Evolutionary conservation across 1,140 invertebrate species (phyloP).

Genomic region (Arion vulgaris): DNA sequence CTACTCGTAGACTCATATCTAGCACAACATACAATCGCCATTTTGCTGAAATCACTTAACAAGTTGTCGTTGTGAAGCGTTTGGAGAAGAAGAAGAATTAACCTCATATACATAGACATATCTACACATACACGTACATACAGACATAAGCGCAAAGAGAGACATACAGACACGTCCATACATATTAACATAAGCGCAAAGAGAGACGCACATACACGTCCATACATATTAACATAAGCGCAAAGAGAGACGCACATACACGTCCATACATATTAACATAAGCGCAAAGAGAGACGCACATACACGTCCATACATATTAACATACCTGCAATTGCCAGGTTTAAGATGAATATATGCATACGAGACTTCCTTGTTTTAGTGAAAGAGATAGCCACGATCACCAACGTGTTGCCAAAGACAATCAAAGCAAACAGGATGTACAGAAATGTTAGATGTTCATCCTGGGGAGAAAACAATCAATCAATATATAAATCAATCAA

Average conservation of each 20-base stretch:
- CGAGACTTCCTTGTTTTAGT: slow-evolving; percentile 87
- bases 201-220: too few species aligned
- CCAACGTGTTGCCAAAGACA: slow-evolving; percentile 89
- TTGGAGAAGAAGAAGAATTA: too few species aligned
- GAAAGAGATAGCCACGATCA: slow-evolving; percentile 86
- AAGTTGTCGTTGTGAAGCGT: too few species aligned
- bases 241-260: background rate
- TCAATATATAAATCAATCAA: too few species aligned
- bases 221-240: background rate
- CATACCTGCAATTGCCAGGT: slow-evolving; percentile 90
- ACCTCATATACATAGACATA: slow-evolving; percentile 20
- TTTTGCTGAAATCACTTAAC: too few species aligned
- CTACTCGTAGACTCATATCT: too few species aligned
- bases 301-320: background rate
- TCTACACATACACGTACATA: slow-evolving; percentile 14
- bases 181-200: too few species aligned
- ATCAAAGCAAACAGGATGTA: slow-evolving; percentile 91
- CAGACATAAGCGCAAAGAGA: background rate
- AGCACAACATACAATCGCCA: too few species aligned
- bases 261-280: background rate
- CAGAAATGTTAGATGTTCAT: slow-evolving; percentile 89
- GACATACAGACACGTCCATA: too few species aligned
- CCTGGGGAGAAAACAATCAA: slow-evolving; percentile 79
- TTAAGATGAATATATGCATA: slow-evolving; percentile 98
- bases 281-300: slow-evolving; percentile 68